Evolutionary conservation across 2,888 invertebrate species (phyloP), one percentile per base, ranked within the genome.

Genomic region (Pristionchus maxplancki): DNA sequence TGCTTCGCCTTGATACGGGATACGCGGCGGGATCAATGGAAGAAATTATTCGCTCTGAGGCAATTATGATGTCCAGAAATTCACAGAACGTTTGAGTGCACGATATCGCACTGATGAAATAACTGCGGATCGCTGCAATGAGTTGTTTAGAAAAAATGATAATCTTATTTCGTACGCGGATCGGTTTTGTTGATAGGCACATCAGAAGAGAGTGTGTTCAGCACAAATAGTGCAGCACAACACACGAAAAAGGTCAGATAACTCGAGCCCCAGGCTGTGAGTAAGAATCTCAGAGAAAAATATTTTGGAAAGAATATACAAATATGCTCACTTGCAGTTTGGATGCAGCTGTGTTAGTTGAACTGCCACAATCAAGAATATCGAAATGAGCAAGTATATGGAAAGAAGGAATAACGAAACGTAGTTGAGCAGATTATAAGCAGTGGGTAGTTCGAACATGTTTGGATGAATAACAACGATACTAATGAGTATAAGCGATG

Each of bases 271-370:
- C 74, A 74, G 17, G 34, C 5, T 1, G 74, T 34, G 40, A 74
- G 74, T 1, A 74, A 28, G 44, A 74, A 74, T 24, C 74, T 71
- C 13, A 17, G 28, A 37, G 2, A 31, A 71, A 74, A 17, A 17
- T 40, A 40, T 8, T 34, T 20, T 37, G 34, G 20, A 1, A 34
- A 8, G 11, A 44, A n/a, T n/a, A n/a, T 9, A 53, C 6, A 53
- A 11, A 53, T 15, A 53, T 53, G 2, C 74, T 24, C n/a, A 74
- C 74, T 74, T 74, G 74, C 74, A 74, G n/a, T 74, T 74, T 31
- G 17, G 17, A 28, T 74, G 74, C 8, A 74, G 74, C 31, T 74
- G 74, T 15, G 74, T 31, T 24, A 34, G 9, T 9, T 74, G 74
- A 11, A 74, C 74, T 1, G 74, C 34, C 8, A 34, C 5, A 5